Percentiles rank a stretch among this genome's conserved stretches.
These are phyloP conservation scores for Anagyrus pseudococci DNA, from an alignment of 2,888 invertebrate species.

Conservation along the genomic window DNA sequence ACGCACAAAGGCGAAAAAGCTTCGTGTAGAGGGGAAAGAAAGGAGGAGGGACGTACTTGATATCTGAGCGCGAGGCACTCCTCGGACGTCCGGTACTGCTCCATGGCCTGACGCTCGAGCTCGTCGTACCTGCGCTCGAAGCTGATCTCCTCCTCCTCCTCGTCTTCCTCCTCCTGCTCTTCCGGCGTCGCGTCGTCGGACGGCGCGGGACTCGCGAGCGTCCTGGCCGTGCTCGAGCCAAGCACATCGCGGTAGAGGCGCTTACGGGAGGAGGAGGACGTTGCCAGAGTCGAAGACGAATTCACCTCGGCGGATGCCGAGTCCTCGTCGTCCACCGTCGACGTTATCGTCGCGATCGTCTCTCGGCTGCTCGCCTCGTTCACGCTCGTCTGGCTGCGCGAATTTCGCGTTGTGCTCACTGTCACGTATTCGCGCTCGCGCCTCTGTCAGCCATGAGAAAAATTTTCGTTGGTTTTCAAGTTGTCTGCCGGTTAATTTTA, in stretches of 20 bases:
- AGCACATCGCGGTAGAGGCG: conserved; percentile 30
- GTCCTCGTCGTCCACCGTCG: conserved; percentile 6
- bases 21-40: not conserved
- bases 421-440: conserved; percentile 32
- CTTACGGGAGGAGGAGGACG: conserved; percentile 10
- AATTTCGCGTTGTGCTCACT: conserved; percentile 13
- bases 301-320: conserved; percentile 11
- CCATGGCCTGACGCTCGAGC: conserved; percentile 71
- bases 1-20: too few relatives aligned
- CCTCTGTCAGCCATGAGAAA: conserved; percentile 19
- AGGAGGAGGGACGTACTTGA: conserved; percentile 46
- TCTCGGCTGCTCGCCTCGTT: not conserved
- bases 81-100: conserved; percentile 67
- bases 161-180: conserved; percentile 45
- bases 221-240: not conserved
- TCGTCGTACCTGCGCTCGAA: conserved; percentile 61
- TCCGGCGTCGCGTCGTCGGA: not conserved
- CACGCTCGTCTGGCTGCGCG: not conserved
- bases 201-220: not conserved
- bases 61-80: conserved; percentile 55
- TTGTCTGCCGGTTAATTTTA: too few relatives aligned
- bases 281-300: not conserved
- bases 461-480: conserved; percentile 25
- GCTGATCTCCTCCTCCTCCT: conserved; percentile 42
- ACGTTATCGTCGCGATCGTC: not conserved